A percentile compares a stretch with the other conserved stretches of the same genome.
These are phyloP conservation scores for Proisotoma minuta DNA, from an alignment of 2,888 invertebrate genomes.

Conservation along the genomic window DNA sequence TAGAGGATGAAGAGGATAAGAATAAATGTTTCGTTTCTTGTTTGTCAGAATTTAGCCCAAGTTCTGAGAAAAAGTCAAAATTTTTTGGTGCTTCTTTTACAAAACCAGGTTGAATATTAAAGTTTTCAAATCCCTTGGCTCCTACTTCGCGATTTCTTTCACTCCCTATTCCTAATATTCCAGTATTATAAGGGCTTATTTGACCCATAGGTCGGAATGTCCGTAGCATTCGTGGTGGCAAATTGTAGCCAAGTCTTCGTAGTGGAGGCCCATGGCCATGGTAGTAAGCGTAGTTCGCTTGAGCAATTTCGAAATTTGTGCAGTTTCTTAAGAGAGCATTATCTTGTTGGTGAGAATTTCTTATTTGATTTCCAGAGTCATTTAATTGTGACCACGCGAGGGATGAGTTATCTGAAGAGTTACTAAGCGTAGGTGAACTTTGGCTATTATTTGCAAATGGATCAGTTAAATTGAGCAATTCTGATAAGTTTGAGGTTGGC, in stretches of 20 bases:
- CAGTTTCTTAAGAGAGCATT: too few species aligned
- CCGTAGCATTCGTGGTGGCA: constrained; percentile 9
- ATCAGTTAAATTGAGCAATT: neutral
- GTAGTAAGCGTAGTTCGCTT: constrained; percentile 1
- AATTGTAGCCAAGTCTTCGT: neutral
- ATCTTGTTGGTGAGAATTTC: too few species aligned
- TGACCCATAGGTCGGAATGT: neutral
- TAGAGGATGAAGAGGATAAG: neutral
- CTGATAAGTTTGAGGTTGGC: neutral
- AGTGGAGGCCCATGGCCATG: neutral
- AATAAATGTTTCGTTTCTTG: neutral
- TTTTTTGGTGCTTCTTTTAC: constrained; percentile 9
- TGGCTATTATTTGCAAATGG: neutral
- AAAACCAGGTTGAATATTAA: neutral
- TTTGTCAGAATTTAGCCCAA: neutral
- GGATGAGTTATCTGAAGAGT: neutral
- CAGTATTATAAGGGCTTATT: neutral
- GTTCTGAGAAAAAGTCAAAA: constrained; percentile 10
- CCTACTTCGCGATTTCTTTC: neutral
- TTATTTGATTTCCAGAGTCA: too few species aligned
- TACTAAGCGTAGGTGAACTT: neutral
- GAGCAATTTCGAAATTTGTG: constrained; percentile 1
- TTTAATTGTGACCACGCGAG: neutral
- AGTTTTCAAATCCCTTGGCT: neutral
- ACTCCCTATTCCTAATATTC: too few species aligned